phyloP scores from a whole-genome alignment of 1,140 invertebrate species.

The Drosophila bocki region DNA sequence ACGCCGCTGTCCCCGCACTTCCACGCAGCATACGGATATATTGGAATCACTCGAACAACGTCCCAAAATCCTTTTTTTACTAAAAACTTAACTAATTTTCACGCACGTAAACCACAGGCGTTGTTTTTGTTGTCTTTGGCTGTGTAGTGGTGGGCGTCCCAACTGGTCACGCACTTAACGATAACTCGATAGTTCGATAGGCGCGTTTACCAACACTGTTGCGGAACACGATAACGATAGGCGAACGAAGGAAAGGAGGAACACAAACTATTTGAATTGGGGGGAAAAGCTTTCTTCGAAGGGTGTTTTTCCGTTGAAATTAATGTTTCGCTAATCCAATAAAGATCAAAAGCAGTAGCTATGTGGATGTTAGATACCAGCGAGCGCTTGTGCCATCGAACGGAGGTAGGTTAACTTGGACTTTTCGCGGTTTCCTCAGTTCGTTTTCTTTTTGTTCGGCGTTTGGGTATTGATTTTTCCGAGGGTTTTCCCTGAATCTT shows the following conservation, averaged over 20 bases:
- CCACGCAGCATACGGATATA: slow-evolving; percentile 57
- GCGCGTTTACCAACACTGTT: slow-evolving; percentile 26
- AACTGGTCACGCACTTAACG: slow-evolving; percentile 42
- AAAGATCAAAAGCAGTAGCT: slow-evolving; percentile 57
- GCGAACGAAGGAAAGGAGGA: not conserved
- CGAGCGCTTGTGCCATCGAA: slow-evolving; percentile 52
- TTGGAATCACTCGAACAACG: slow-evolving; percentile 12
- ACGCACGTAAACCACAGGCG: slow-evolving; percentile 74
- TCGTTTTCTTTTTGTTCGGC: not conserved
- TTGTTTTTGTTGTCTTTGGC: slow-evolving; percentile 45
- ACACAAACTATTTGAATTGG: slow-evolving; percentile 29
- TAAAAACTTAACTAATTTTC: slow-evolving; percentile 80
- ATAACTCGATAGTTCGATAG: slow-evolving; percentile 20
- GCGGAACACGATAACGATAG: slow-evolving; percentile 1
- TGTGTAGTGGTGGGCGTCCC: slow-evolving; percentile 47
- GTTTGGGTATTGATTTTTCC: slow-evolving; percentile 66
- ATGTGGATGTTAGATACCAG: slow-evolving; percentile 71
- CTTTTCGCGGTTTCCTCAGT: not conserved
- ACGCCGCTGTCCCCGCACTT: slow-evolving; percentile 14
- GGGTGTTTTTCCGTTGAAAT: slow-evolving; percentile 40
- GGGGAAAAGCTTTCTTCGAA: slow-evolving; percentile 24
- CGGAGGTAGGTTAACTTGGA: slow-evolving; percentile 43
- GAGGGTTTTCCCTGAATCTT: slow-evolving; percentile 4
- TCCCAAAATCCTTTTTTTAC: slow-evolving; percentile 57
- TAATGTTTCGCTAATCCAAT: slow-evolving; percentile 61